phyloP scores from a whole-genome alignment of 2,888 invertebrate species.

The Dysmachus trigonus region DNA sequence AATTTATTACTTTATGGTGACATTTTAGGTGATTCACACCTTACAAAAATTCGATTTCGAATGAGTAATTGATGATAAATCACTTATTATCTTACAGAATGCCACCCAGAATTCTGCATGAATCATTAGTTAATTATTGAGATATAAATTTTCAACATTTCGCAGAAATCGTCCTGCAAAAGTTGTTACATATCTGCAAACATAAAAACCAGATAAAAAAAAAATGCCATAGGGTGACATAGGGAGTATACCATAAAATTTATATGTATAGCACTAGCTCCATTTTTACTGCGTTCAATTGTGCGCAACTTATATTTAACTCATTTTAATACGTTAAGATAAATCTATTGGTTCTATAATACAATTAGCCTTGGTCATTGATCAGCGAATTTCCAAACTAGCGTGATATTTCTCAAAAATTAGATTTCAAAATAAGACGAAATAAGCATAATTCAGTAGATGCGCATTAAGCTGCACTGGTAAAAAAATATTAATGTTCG shows the following conservation, averaged over 20 bases:
- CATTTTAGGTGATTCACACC: too few relatives aligned
- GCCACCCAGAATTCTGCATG: background rate
- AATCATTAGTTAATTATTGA: background rate
- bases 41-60: too few relatives aligned
- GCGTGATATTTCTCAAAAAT: background rate
- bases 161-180: background rate
- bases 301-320: background rate
- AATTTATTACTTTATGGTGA: too few relatives aligned
- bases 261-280: background rate
- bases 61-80: too few relatives aligned
- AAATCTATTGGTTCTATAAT: background rate
- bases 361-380: background rate
- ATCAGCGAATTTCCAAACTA: background rate
- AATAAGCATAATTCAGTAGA: background rate
- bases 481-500: slow-evolving; percentile 44
- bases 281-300: background rate
- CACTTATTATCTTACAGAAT: too few relatives aligned
- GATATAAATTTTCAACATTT: background rate
- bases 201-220: background rate
- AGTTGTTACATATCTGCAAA: background rate
- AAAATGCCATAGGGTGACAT: background rate
- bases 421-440: background rate
- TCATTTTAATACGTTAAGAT: background rate
- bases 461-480: background rate
- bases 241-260: background rate